Conservation (phyloP, 2,113 vertebrate species). For the Poeciliopsis turrubarensis region DNA sequence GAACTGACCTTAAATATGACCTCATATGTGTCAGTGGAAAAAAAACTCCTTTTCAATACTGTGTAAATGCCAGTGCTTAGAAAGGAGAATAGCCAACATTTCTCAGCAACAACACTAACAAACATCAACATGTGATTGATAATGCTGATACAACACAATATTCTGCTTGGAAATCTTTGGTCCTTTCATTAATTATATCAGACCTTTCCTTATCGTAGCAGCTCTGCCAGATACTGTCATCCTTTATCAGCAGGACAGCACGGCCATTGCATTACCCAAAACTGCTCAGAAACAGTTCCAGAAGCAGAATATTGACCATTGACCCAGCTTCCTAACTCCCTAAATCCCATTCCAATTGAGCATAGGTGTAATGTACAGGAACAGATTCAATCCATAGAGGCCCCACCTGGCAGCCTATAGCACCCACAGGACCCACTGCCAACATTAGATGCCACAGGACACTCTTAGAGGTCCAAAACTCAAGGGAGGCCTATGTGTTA, state of each 20-base stretch:
- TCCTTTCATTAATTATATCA: background rate
- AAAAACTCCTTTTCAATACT: background rate
- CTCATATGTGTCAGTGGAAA: too few relatives aligned
- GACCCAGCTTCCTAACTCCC: conserved; percentile 11
- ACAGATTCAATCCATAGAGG: conserved; percentile 8
- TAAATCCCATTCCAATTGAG: conserved; percentile 10
- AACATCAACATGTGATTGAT: background rate
- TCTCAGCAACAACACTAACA: background rate
- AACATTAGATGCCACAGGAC: conserved; percentile 4
- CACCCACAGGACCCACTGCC: conserved; percentile 12
- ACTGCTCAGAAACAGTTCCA: background rate
- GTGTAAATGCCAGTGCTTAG: background rate
- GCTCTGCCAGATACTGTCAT: background rate
- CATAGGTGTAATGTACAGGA: background rate
- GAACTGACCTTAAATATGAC: too few relatives aligned
- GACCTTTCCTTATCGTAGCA: background rate
- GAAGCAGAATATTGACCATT: conserved; percentile 2
- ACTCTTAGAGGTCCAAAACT: background rate
- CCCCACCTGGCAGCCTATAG: background rate
- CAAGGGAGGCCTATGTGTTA: background rate
- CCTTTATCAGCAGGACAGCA: background rate
- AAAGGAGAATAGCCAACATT: background rate
- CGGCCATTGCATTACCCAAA: background rate
- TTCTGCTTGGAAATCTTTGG: background rate
- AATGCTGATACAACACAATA: background rate